phyloP scores from a whole-genome alignment of 1,140 invertebrate genomes.

The Ostrea denselamellosa region DNA sequence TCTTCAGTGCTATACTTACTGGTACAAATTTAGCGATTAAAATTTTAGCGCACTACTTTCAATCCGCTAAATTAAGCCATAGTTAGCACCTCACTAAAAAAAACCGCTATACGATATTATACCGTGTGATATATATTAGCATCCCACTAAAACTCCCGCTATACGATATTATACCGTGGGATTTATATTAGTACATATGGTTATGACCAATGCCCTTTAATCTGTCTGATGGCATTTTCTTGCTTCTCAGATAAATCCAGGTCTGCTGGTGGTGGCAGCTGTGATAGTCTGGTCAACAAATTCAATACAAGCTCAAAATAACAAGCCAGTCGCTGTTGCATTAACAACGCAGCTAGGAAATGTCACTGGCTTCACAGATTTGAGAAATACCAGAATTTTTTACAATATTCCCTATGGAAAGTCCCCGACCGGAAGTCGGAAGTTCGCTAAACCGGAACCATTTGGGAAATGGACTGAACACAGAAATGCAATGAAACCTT shows the following conservation, averaged over 20 bases:
- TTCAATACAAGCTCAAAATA: not conserved
- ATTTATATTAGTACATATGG: too few species aligned
- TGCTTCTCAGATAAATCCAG: not conserved
- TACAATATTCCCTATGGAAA: conserved; percentile 29
- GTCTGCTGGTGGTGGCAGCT: not conserved
- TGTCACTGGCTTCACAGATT: not conserved
- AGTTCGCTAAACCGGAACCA: conserved; percentile 7
- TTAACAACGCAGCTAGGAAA: not conserved
- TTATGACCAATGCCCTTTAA: too few species aligned
- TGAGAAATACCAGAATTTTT: not conserved
- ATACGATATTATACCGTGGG: too few species aligned
- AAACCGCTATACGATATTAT: too few species aligned
- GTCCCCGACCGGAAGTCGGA: not conserved
- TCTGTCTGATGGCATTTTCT: too few species aligned
- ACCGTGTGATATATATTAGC: too few species aligned
- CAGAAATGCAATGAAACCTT: not conserved
- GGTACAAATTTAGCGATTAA: too few species aligned
- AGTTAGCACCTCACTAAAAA: too few species aligned
- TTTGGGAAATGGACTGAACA: not conserved
- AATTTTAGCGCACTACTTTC: too few species aligned
- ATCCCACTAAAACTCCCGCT: too few species aligned
- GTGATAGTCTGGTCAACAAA: not conserved
- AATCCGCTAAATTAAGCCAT: too few species aligned
- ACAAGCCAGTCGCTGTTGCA: not conserved
- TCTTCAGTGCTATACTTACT: too few species aligned